These are phyloP conservation scores for Thalassoma bifasciatum DNA, from an alignment of 2,113 vertebrate species.

Conservation along the genomic window DNA sequence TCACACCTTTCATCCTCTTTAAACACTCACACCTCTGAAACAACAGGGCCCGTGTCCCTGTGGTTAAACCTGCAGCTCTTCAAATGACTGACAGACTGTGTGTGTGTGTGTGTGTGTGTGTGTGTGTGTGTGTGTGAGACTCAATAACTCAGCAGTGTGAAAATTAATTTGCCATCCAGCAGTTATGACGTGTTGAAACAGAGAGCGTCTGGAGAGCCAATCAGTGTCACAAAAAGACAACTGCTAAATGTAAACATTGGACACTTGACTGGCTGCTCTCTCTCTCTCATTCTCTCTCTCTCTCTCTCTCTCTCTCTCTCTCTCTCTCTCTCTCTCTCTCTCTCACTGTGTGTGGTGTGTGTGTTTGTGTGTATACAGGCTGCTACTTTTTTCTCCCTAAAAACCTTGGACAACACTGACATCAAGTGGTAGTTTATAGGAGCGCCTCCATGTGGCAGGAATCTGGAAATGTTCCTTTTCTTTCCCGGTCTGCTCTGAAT, in stretches of 20 bases:
- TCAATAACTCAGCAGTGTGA: slow-evolving; percentile 29
- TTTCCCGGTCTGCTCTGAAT: too few species aligned
- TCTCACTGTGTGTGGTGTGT: background rate
- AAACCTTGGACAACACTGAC: slow-evolving; percentile 47
- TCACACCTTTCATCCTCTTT: slow-evolving; percentile 7
- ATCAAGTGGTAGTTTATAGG: slow-evolving; percentile 21
- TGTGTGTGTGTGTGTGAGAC: slow-evolving; percentile 5
- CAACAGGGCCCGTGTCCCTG: background rate
- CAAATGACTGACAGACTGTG: slow-evolving; percentile 25
- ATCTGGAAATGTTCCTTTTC: too few species aligned
- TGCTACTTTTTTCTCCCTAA: background rate
- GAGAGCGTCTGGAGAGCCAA: slow-evolving; percentile 18
- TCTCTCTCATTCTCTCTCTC: too few species aligned
- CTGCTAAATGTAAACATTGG: slow-evolving; percentile 33
- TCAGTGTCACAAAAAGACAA: slow-evolving; percentile 37
- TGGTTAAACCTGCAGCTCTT: slow-evolving; percentile 1
- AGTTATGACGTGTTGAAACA: slow-evolving; percentile 24
- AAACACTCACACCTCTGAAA: background rate
- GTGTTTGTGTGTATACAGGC: background rate
- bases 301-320: too few species aligned
- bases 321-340: too few species aligned
- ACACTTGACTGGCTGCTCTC: slow-evolving; percentile 25
- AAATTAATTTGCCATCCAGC: slow-evolving; percentile 33
- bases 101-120: slow-evolving; percentile 10
- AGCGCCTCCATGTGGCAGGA: background rate